Evolutionary conservation across 2,113 vertebrate genomes (phyloP).

Genomic region (Pogonocichla stellata): DNA sequence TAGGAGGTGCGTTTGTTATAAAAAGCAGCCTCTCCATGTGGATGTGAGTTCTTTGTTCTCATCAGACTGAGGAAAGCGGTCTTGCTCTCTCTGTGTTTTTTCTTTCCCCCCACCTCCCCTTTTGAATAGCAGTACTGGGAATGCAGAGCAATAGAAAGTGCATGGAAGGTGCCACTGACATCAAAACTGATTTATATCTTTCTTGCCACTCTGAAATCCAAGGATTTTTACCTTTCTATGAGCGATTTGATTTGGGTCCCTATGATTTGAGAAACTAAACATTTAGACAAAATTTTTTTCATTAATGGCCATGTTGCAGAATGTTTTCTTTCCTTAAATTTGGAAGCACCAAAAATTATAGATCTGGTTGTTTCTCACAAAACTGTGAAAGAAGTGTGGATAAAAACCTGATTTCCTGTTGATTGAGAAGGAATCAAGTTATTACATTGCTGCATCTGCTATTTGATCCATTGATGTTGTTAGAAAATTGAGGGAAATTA

Average conservation of each 20-base stretch:
- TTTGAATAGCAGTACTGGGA: neutral
- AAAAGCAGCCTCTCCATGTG: neutral
- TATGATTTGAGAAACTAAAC: neutral
- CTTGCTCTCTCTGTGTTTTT: neutral
- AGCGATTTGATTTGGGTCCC: neutral
- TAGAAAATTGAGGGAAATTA: neutral
- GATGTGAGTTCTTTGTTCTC: neutral
- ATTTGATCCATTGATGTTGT: neutral
- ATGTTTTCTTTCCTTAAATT: neutral
- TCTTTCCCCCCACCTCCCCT: accelerated
- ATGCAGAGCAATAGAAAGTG: neutral
- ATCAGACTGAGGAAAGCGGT: neutral
- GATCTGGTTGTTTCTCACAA: neutral
- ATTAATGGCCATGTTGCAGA: neutral
- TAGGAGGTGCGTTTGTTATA: neutral
- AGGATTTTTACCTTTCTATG: neutral
- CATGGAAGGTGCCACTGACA: neutral
- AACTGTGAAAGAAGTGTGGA: neutral
- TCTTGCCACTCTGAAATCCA: neutral
- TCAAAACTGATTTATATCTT: neutral
- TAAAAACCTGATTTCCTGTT: neutral
- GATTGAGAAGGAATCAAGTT: neutral
- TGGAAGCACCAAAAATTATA: neutral
- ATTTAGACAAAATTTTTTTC: neutral
- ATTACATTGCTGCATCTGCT: neutral